Conservation (phyloP, 2,797 vertebrate species). For the Astyanax mexicanus region DNA sequence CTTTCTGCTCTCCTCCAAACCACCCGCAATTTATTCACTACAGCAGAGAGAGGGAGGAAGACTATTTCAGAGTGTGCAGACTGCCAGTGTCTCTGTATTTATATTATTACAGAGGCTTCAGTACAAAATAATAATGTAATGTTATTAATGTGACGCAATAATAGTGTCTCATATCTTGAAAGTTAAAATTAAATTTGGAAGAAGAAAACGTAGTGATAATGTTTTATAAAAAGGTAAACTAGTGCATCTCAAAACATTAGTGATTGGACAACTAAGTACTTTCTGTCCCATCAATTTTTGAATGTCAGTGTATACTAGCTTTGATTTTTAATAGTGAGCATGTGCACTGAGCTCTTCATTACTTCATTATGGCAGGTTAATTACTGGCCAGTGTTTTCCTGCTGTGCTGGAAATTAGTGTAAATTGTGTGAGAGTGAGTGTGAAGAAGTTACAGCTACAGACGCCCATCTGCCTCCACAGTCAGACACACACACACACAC, state of each 20-base stretch:
- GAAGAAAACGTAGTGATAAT: no score
- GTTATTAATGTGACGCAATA: no score
- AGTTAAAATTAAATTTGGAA: background rate
- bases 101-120: no score
- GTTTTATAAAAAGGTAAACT: no score
- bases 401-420: constrained; percentile 2
- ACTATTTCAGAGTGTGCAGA: no score
- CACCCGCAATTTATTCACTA: background rate
- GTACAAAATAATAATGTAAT: no score
- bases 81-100: background rate
- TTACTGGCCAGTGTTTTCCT: background rate
- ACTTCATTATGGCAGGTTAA: background rate
- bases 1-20: background rate
- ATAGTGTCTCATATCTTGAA: background rate
- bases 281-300: no score
- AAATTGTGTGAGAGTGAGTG: no score
- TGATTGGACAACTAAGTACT: no score
- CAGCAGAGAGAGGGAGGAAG: background rate
- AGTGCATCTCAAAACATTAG: no score
- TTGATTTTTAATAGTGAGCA: background rate
- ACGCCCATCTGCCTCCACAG: background rate
- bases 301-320: no score
- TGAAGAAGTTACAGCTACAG: background rate
- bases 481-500: no score
- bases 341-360: background rate